Conservation (phyloP, 2,113 vertebrate species). For the Pholis gunnellus region DNA sequence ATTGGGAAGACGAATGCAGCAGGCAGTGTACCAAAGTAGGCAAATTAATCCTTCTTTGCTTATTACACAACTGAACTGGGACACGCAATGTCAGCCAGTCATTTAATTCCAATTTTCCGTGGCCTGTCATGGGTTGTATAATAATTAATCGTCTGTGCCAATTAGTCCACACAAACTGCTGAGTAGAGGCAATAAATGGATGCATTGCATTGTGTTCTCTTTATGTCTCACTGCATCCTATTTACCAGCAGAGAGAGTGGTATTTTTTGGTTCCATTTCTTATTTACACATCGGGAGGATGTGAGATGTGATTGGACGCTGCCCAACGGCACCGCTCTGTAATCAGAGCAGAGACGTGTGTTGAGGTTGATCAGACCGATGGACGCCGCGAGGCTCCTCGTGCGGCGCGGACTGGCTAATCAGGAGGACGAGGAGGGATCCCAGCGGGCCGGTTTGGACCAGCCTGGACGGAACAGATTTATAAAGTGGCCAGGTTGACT, state of each 20-base stretch:
- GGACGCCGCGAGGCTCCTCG: slow-evolving; percentile 37
- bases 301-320: slow-evolving; percentile 43
- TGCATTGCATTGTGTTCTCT: slow-evolving; percentile 41
- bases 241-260: slow-evolving; percentile 24
- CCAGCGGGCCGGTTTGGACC: slow-evolving; percentile 58
- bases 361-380: slow-evolving; percentile 50
- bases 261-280: slow-evolving; percentile 20
- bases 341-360: slow-evolving; percentile 39
- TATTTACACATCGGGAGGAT: slow-evolving; percentile 37
- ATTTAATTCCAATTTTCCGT: slow-evolving; percentile 70
- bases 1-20: slow-evolving; percentile 43
- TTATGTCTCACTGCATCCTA: slow-evolving; percentile 27
- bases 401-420: slow-evolving; percentile 58
- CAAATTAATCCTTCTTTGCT: slow-evolving; percentile 64
- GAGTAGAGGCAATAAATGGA: slow-evolving; percentile 57
- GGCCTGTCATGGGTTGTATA: slow-evolving; percentile 62
- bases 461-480: slow-evolving; percentile 66
- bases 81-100: slow-evolving; percentile 67
- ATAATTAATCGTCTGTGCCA: slow-evolving; percentile 68
- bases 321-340: slow-evolving; percentile 16
- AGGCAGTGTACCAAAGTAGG: slow-evolving; percentile 15
- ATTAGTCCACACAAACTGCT: slow-evolving; percentile 67
- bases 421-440: slow-evolving; percentile 50
- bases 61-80: slow-evolving; percentile 68
- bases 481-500: slow-evolving; percentile 74